Evolutionary conservation across 2,888 invertebrate genomes (phyloP), one percentile per base, ranked within the genome.

Genomic region (Agrotis puta): DNA sequence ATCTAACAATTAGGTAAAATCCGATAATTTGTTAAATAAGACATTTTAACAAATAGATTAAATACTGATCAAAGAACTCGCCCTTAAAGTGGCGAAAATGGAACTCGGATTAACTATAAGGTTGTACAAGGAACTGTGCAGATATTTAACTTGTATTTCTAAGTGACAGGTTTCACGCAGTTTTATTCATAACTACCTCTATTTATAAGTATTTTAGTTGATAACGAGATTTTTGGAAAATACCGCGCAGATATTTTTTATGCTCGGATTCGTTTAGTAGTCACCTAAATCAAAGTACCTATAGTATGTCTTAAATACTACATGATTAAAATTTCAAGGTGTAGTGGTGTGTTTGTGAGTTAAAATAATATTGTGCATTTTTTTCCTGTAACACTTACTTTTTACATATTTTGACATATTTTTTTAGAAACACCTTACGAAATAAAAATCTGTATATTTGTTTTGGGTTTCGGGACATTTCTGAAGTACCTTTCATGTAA

Each of bases 121-220:
- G 24, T n/a, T 48, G 33, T 50, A 54, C 73, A 27, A 48, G 56
- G 70, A 66, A 68, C 71, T 64, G 68, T 74, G 63, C 54, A 65
- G 70, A 59, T 43, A 72, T 62, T 79, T 84, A 85, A 75, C 58
- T 78, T 47, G 47, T 77, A 77, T 72, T 79, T 74, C 68, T 80
- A 81, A 87, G 62, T 88, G 87, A 85, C 88, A 86, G 87, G 86
- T 83, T 83, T 85, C 83, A 85, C 88, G 87, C 88, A 85, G 70
- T 82, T 80, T 53, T 62, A 69, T 82, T 83, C 57, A 70, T 77
- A 57, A 81, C 91, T 91, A 91, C 91, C 91, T 92, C 92, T 88
- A 84, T 82, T 75, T 85, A 70, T 85, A 86, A 88, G 88, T 89
- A 86, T 89, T 85, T 81, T 81, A 71, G 53, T 71, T 59, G 53